Base-by-base conservation (phyloP, 2,888 invertebrate species). In the Netelia melanura region DNA sequence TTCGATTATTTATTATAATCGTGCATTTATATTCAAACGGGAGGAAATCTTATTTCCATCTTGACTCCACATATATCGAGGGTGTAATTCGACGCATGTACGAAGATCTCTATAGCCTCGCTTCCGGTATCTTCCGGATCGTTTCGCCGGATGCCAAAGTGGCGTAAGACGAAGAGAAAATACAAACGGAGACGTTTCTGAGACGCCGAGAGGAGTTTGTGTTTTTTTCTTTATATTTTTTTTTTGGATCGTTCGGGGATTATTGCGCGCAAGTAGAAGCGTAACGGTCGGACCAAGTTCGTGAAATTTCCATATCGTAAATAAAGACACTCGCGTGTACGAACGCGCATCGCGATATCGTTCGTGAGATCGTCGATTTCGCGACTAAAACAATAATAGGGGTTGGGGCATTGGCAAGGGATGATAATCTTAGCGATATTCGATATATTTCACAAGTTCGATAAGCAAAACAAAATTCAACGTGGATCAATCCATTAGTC, bases 11-110 rank as follows among this genome's bases (percentile, higher is more conserved):
- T 79, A 71, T 80, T 61, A 61, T 71, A 75, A 80, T 70, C 65
- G 65, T 58, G 44, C 75, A 85, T 85, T 85, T 85, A 72, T 79
- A 85, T 85, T 82, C 81, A 81, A 72, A 72, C 44, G 25, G 25
- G 61, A 75, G 21, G 70, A 71, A 84, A 82, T 82, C 79, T 82
- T 71, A 70, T 71, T 82, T 30, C 72, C 17, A 65, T 72, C 54
- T 71, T 71, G 64, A 38, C 54, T 78, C 38, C 11, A 25, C 44
- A 44, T 10, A 65, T 72, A 65, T 58, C 62, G 72, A 56, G 25
- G 23, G 54, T 21, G 71, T 79, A 64, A 79, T 79, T 71, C 79
- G 21, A 65, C 58, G 75, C 67, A 48, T 58, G 56, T 54, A 48
- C 56, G 44, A 54, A n/a, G 62, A 21, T 25, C 70, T 17, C 14